Conservation (phyloP, 1,140 invertebrate species). For the Neodiprion virginianus region DNA sequence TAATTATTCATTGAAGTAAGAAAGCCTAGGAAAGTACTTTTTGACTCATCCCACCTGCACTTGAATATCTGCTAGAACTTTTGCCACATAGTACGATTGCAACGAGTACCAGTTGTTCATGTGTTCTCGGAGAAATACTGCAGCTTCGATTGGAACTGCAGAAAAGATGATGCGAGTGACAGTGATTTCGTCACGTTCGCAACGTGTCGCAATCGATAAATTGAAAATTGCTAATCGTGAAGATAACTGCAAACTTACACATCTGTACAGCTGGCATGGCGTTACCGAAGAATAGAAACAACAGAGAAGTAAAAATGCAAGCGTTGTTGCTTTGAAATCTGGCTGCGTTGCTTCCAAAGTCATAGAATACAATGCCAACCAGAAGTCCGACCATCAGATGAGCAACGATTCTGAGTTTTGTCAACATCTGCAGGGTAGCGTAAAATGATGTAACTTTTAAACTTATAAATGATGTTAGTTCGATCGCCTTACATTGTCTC, state of each 20-base stretch:
- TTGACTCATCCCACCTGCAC: conserved; percentile 71
- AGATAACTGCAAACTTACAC: conserved; percentile 68
- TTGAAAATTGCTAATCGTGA: not conserved
- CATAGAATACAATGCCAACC: conserved; percentile 81
- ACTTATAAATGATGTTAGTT: conserved; percentile 25
- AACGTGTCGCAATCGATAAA: conserved; percentile 8
- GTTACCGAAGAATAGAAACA: conserved; percentile 88
- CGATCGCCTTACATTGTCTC: conserved; percentile 66
- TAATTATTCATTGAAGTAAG: not conserved
- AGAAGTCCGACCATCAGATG: conserved; percentile 79
- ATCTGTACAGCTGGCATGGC: conserved; percentile 88
- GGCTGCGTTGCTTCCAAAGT: conserved; percentile 79
- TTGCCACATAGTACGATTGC: conserved; percentile 82
- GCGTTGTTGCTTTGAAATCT: conserved; percentile 81
- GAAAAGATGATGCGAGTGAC: conserved; percentile 24
- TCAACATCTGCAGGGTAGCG: conserved; percentile 69
- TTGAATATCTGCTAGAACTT: conserved; percentile 86
- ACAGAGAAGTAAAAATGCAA: conserved; percentile 82
- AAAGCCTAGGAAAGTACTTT: not conserved
- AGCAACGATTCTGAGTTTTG: conserved; percentile 73
- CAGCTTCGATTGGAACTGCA: conserved; percentile 82
- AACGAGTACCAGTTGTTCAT: conserved; percentile 91
- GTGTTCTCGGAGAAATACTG: conserved; percentile 87
- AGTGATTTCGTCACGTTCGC: not conserved
- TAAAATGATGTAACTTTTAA: conserved; percentile 9